These are phyloP conservation scores for Ictalurus punctatus DNA, from an alignment of 2,113 vertebrate species.

Conservation along the genomic window DNA sequence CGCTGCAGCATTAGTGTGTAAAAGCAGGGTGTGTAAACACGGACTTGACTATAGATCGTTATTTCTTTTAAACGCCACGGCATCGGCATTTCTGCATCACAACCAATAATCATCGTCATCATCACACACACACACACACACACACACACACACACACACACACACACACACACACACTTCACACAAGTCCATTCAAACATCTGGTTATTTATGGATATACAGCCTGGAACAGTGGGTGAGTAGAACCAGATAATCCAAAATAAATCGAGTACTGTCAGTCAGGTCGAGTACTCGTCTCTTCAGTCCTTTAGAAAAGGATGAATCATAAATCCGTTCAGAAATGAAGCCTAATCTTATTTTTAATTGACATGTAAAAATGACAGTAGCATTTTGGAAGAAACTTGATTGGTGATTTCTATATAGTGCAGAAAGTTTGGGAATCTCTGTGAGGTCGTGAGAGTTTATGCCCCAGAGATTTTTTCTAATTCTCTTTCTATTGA, in stretches of 20 bases:
- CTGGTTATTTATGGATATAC: not conserved
- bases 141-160: not conserved
- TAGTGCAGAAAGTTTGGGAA: not conserved
- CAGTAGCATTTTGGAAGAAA: not conserved
- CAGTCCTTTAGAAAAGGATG: not conserved
- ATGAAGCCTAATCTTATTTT: not conserved
- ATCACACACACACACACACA: conserved; percentile 1
- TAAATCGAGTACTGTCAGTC: not conserved
- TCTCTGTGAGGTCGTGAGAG: not conserved
- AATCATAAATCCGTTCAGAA: not conserved
- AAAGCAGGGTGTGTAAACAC: not conserved
- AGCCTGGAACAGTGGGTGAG: not conserved
- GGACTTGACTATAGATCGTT: not conserved
- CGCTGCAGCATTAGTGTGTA: not conserved
- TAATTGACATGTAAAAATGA: not conserved
- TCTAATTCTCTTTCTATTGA: not conserved
- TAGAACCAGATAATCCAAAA: not conserved
- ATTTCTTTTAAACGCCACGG: not conserved
- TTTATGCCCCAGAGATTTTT: not conserved
- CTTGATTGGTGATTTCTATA: not conserved
- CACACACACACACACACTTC: not conserved
- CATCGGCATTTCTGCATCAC: not conserved
- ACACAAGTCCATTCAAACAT: not conserved
- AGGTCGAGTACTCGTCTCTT: not conserved
- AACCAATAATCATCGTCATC: not conserved